phyloP scores from a whole-genome alignment of 2,113 vertebrate genomes.

The Silurus glanis region DNA sequence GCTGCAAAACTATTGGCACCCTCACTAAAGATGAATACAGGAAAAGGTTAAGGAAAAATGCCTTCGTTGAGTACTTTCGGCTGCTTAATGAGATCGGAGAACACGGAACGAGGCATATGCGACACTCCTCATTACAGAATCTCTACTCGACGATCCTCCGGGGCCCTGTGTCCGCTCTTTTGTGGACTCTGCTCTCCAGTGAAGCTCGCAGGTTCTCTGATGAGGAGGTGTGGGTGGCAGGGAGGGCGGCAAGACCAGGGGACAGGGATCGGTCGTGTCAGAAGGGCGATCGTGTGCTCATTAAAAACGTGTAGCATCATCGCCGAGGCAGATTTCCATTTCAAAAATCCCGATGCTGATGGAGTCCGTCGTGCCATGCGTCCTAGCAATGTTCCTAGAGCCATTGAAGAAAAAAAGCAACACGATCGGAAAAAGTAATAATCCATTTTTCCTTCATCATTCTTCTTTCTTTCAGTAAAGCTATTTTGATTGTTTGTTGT shows the following conservation, averaged over 20 bases:
- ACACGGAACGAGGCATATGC: neutral
- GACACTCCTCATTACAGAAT: neutral
- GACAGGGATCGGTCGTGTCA: neutral
- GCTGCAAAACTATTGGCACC: neutral
- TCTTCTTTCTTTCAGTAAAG: neutral
- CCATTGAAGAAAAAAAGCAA: neutral
- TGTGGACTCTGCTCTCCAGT: neutral
- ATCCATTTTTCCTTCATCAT: neutral
- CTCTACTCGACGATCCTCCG: neutral
- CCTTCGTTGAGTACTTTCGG: neutral
- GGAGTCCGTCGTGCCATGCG: neutral
- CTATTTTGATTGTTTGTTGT: neutral
- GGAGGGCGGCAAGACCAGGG: neutral
- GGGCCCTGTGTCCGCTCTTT: conserved; percentile 11
- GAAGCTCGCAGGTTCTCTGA: neutral
- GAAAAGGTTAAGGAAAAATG: neutral
- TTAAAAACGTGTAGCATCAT: conserved; percentile 10
- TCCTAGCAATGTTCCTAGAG: neutral
- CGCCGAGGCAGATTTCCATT: neutral
- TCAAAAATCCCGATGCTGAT: too few relatives aligned
- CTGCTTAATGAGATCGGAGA: conserved; percentile 8
- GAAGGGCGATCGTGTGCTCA: neutral
- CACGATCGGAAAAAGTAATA: neutral
- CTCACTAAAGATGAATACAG: neutral
- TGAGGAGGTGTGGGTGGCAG: neutral